These are phyloP conservation scores for Rhyzopertha dominica DNA, from an alignment of 1,140 invertebrate genomes.

Conservation along the genomic window DNA sequence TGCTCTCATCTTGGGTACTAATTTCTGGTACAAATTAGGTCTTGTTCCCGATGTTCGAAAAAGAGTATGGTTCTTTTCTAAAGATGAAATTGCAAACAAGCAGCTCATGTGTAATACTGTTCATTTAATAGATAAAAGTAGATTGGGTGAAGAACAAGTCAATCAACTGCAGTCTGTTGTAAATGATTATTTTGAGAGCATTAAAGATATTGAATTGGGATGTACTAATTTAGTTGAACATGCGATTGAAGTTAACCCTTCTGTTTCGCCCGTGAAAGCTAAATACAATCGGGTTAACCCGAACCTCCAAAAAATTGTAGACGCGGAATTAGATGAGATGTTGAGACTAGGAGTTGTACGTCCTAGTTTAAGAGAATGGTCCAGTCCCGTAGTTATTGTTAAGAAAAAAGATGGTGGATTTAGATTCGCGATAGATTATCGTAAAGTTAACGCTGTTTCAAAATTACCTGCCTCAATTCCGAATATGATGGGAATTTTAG, in stretches of 20 bases:
- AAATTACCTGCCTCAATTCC: conserved; percentile 29
- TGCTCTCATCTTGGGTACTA: too few relatives aligned
- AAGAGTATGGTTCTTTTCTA: too few relatives aligned
- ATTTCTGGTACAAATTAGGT: too few relatives aligned
- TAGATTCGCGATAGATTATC: conserved; percentile 2
- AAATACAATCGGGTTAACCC: conserved; percentile 24
- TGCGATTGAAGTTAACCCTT: not conserved
- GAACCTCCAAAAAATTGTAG: conserved; percentile 15
- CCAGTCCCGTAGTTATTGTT: conserved; percentile 23
- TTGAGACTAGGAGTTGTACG: not conserved
- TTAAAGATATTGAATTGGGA: not conserved
- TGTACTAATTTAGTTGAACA: conserved; percentile 5
- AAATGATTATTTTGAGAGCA: not conserved
- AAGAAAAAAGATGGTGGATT: conserved; percentile 19
- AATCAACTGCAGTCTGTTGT: too few relatives aligned
- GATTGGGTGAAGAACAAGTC: too few relatives aligned
- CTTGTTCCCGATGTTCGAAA: too few relatives aligned
- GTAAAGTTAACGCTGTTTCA: conserved; percentile 5
- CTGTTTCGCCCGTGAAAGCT: conserved; percentile 31
- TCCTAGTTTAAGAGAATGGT: not conserved
- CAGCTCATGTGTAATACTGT: too few relatives aligned
- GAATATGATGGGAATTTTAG: conserved; percentile 21
- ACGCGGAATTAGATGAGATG: conserved; percentile 2
- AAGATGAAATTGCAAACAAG: too few relatives aligned
- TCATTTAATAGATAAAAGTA: too few relatives aligned